These are phyloP conservation scores for Hoplostethus mediterraneus DNA, from an alignment of 2,797 vertebrate species.

Conservation along the genomic window DNA sequence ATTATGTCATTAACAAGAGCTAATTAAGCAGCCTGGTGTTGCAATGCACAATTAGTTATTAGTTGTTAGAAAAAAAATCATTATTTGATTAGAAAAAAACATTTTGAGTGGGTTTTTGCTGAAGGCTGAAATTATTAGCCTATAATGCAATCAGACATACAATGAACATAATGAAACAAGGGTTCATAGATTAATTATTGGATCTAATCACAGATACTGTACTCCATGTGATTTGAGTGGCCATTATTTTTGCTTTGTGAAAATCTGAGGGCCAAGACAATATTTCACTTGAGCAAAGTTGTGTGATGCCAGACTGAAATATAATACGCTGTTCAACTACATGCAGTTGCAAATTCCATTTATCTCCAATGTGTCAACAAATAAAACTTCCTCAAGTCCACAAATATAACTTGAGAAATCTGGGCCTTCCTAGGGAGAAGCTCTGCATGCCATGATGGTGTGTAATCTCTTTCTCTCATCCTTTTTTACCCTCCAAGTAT, in stretches of 20 bases:
- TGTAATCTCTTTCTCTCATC: conserved; percentile 62
- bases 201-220: not conserved
- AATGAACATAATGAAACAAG: conserved; percentile 24
- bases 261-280: conserved; percentile 16
- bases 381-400: conserved; percentile 20
- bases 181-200: conserved; percentile 23
- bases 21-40: conserved; percentile 13
- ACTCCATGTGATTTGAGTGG: not conserved
- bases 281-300: conserved; percentile 1
- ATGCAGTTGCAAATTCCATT: conserved; percentile 15
- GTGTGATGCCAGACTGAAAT: conserved; percentile 10
- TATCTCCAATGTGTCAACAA: conserved; percentile 42
- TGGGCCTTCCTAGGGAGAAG: conserved; percentile 48
- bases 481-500: conserved; percentile 71
- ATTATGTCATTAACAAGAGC: conserved; percentile 7
- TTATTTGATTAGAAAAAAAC: conserved; percentile 12
- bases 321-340: conserved; percentile 1
- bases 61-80: conserved; percentile 3
- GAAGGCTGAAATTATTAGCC: conserved; percentile 20
- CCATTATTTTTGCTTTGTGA: conserved; percentile 14
- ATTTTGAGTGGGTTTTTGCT: conserved; percentile 13
- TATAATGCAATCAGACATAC: conserved; percentile 30
- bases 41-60: conserved; percentile 10
- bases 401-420: conserved; percentile 45
- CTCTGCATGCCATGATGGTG: conserved; percentile 35